These are phyloP conservation scores for Astyanax mexicanus DNA, from an alignment of 2,797 vertebrate genomes.

Conservation along the genomic window DNA sequence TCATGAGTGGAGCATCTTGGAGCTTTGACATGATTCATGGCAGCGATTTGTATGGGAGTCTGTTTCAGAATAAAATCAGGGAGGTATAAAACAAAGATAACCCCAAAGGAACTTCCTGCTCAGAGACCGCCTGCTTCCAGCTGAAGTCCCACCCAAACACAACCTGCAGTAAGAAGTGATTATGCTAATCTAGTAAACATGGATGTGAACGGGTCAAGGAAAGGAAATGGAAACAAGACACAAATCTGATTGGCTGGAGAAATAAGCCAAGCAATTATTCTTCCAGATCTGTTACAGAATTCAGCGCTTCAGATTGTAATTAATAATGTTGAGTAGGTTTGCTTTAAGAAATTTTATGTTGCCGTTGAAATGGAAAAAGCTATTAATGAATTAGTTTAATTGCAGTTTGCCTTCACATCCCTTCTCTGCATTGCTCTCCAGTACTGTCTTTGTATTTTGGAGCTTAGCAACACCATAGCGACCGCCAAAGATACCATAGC, in stretches of 20 bases:
- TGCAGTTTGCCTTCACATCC: too few relatives aligned
- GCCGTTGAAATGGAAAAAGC: too few relatives aligned
- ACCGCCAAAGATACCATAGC: too few relatives aligned
- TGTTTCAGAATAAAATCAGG: background rate
- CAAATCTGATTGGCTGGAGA: background rate
- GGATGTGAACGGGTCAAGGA: background rate
- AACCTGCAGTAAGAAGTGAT: background rate
- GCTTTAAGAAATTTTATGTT: too few relatives aligned
- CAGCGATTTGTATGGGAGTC: conserved; percentile 2
- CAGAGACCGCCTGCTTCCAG: background rate
- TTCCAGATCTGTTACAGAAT: background rate
- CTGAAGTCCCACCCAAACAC: background rate
- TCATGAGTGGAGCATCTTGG: background rate
- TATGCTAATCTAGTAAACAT: background rate
- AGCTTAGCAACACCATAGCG: too few relatives aligned
- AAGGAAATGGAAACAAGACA: background rate
- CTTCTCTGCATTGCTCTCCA: too few relatives aligned
- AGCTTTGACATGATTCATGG: background rate
- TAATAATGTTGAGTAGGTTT: background rate
- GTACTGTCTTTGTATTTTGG: too few relatives aligned
- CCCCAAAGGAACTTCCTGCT: background rate
- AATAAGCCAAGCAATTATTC: background rate
- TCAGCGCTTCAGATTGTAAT: background rate
- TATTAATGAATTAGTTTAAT: too few relatives aligned
- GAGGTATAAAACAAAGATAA: background rate